Evolutionary conservation across 2,797 vertebrate species (phyloP).

Genomic region (Acanthiza pusilla): DNA sequence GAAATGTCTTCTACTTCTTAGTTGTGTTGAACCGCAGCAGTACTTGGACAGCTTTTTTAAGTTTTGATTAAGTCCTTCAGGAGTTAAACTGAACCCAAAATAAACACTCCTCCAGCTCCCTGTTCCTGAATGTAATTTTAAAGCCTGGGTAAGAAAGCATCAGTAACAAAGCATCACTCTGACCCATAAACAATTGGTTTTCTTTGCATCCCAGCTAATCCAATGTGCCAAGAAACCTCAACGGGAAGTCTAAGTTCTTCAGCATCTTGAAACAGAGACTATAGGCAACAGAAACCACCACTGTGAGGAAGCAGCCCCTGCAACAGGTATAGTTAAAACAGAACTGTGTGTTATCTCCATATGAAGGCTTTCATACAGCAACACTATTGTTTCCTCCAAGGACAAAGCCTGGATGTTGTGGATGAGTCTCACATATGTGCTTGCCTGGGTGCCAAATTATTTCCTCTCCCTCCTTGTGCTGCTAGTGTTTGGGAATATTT

Average conservation of each 20-base stretch:
- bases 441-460: not conserved
- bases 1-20: not conserved
- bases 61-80: not conserved
- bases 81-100: not conserved
- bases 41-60: not conserved
- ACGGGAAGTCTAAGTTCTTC: constrained; percentile 64
- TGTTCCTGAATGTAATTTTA: not conserved
- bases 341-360: not conserved
- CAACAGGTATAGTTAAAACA: constrained; percentile 27
- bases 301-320: not conserved
- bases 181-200: not conserved
- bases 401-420: constrained; percentile 32
- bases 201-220: constrained; percentile 33
- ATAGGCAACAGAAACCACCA: constrained; percentile 40
- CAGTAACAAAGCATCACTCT: not conserved
- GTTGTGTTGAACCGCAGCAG: not conserved
- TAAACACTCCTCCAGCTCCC: not conserved
- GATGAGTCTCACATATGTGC: not conserved
- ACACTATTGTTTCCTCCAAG: not conserved
- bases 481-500: not conserved
- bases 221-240: constrained; percentile 63
- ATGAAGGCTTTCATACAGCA: not conserved
- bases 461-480: not conserved
- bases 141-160: not conserved
- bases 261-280: constrained; percentile 65